Conservation (phyloP, 2,113 vertebrate species). For the Tympanuchus pallidicinctus region DNA sequence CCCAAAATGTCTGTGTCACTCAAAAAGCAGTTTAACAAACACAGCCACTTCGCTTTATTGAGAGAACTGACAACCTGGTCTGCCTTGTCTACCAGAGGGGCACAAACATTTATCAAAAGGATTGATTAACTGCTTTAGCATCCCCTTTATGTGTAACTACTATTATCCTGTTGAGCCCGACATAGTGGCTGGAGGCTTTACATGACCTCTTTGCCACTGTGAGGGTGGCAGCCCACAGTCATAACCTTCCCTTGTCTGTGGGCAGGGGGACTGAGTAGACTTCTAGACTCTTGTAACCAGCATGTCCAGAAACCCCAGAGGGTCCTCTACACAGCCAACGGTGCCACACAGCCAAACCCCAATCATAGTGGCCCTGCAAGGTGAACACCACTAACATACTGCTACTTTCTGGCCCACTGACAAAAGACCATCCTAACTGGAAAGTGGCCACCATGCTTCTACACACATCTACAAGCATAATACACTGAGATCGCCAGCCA, state of each 20-base stretch:
- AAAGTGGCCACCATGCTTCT: background rate
- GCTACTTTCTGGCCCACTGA: background rate
- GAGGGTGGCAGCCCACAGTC: accelerated
- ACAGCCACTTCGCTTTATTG: background rate
- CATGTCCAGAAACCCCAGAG: background rate
- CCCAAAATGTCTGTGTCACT: background rate
- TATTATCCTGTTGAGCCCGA: background rate
- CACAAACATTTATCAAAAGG: background rate
- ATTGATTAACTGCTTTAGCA: background rate
- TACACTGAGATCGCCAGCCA: background rate
- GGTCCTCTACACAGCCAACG: background rate
- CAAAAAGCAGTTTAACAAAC: background rate
- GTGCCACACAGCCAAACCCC: accelerated
- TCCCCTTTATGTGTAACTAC: background rate
- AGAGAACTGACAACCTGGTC: background rate
- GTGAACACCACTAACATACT: background rate
- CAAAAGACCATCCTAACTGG: background rate
- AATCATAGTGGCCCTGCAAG: background rate
- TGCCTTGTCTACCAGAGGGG: background rate
- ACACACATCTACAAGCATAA: background rate
- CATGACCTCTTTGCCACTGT: accelerated
- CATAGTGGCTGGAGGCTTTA: accelerated
- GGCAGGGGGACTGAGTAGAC: background rate
- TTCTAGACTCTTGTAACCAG: background rate
- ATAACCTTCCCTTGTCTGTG: accelerated